Evolutionary conservation across 2,888 invertebrate genomes (phyloP), one percentile per base, ranked within the genome.

Genomic region (Protula sp.): DNA sequence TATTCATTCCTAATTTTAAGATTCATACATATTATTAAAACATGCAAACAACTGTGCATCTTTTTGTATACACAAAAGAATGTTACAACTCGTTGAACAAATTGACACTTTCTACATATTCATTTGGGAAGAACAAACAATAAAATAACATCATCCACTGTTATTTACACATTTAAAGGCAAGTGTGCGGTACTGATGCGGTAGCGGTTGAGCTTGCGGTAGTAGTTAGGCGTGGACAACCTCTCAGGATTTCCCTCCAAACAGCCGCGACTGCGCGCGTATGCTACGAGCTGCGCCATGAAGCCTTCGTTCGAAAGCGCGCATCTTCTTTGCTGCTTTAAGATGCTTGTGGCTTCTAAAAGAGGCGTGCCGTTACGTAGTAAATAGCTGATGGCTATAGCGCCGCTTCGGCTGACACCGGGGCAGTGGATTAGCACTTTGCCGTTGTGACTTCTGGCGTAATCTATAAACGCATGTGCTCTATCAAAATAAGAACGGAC

Each of bases 201-300:
- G 56, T 59, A 62, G 30, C 47, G 29, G 56, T 58, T 30, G 47
- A 58, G 31, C 38, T 29, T 45, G 30, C 31, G 30, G 54, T 52
- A 19, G n/a, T 19, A 30, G 24, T 38, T n/a, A 3, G 24, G 29
- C 3, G 28, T 54, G 27, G 9, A 22, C 4, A 38, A 26, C 28
- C 22, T 2, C 29, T 57, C 50, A 29, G 31, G 4, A 30, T n/a
- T 3, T 2, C n/a, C 38, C 19, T n/a, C 9, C 38, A 31, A 24
- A 24, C 27, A 30, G 5, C 45, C 55, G 19, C 19, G 22, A n/a
- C 45, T 31, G 24, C 5, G 24, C 19, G 3, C 53, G 24, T 50
- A 50, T 5, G 5, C 19, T 5, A 50, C 24, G 14, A 50, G 50
- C 50, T 50, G 14, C 5, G 5, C 19, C 50, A 50, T 50, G 50